phyloP scores from a whole-genome alignment of 1,140 invertebrate genomes.

The Pogonus chalceus region DNA sequence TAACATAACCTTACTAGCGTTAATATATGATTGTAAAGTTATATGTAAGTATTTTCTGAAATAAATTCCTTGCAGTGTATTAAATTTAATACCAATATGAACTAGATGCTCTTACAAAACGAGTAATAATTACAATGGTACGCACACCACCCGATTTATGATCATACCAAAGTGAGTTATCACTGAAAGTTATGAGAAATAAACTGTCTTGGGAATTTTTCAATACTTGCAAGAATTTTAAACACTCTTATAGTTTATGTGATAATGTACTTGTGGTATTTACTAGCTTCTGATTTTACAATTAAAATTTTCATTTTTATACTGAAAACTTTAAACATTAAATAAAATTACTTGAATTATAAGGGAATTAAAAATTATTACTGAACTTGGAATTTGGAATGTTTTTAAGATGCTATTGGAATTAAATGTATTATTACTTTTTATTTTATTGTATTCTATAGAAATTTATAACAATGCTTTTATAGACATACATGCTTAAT shows the following conservation, averaged over 20 bases:
- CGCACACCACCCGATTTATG: background rate
- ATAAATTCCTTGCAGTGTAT: no score
- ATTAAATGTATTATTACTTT: no score
- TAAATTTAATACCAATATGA: background rate
- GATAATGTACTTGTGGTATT: background rate
- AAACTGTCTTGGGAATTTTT: background rate
- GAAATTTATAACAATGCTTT: no score
- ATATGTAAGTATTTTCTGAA: background rate
- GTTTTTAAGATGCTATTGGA: no score
- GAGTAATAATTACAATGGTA: background rate
- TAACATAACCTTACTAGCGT: background rate
- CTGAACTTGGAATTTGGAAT: background rate
- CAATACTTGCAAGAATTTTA: conserved; percentile 2
- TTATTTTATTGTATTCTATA: no score
- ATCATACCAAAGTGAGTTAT: background rate
- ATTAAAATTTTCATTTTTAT: no score
- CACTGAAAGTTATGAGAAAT: background rate
- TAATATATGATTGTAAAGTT: background rate
- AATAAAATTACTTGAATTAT: no score
- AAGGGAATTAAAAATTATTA: background rate
- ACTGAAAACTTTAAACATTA: no score
- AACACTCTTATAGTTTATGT: background rate
- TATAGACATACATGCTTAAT: no score
- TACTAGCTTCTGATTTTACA: no score
- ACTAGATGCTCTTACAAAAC: background rate